A percentile compares a stretch with the other conserved stretches of the same genome.
Evolutionary conservation across 1,140 invertebrate genomes (phyloP).

Genomic region (Musca vetustissima): DNA sequence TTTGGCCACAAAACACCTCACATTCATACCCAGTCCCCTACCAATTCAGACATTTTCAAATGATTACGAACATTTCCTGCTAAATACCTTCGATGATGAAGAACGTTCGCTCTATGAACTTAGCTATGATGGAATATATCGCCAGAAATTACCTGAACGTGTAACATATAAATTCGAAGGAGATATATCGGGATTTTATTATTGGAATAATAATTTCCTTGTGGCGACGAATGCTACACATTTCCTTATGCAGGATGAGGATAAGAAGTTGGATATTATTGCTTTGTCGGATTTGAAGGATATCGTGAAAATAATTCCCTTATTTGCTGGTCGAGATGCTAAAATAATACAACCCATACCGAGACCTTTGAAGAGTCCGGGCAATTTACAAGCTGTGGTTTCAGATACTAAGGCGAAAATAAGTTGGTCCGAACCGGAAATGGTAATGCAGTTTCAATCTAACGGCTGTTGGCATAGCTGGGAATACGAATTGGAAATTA

Average conservation of each 20-base stretch:
- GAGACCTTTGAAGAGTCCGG: constrained; percentile 75
- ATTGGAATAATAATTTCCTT: not conserved
- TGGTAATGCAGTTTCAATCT: constrained; percentile 76
- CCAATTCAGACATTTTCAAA: constrained; percentile 79
- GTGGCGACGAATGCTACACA: constrained; percentile 76
- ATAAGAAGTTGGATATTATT: constrained; percentile 71
- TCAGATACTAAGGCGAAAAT: constrained; percentile 72
- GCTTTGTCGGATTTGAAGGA: constrained; percentile 51
- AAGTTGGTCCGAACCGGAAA: constrained; percentile 75
- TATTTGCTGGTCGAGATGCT: constrained; percentile 16
- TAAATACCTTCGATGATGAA: constrained; percentile 72
- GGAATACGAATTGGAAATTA: constrained; percentile 79
- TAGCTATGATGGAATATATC: constrained; percentile 73
- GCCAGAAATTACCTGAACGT: not conserved
- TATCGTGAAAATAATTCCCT: constrained; percentile 34
- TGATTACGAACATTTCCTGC: constrained; percentile 73
- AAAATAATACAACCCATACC: constrained; percentile 70
- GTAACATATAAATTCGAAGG: not conserved
- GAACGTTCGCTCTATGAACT: constrained; percentile 74
- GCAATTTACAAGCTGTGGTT: constrained; percentile 75
- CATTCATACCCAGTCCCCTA: constrained; percentile 64
- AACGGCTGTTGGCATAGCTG: constrained; percentile 83
- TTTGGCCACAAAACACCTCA: constrained; percentile 65
- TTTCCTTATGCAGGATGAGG: constrained; percentile 70
- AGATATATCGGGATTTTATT: constrained; percentile 32